Evolutionary conservation across 2,113 vertebrate genomes (phyloP).

Genomic region (Willisornis vidua): DNA sequence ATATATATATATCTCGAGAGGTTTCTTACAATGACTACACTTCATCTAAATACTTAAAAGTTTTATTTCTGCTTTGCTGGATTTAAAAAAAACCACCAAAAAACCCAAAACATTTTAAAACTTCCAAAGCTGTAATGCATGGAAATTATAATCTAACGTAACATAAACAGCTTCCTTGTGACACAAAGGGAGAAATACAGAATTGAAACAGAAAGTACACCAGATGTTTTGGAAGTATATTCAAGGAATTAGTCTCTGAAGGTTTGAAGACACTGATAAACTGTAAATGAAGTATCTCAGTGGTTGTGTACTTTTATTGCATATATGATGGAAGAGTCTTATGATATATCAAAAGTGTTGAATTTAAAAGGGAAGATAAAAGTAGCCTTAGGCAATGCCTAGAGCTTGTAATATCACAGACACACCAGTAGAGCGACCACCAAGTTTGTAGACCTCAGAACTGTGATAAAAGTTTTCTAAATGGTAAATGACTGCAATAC

Average conservation of each 20-base stretch:
- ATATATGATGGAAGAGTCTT: background rate
- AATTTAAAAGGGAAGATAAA: background rate
- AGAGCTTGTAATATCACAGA: background rate
- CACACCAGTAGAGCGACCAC: background rate
- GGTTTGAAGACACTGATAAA: background rate
- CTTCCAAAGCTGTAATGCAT: background rate
- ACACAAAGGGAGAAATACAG: background rate
- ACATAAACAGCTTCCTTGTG: background rate
- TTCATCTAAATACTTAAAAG: background rate
- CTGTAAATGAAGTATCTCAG: background rate
- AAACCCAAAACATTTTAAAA: background rate
- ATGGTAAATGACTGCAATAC: background rate
- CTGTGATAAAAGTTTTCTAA: background rate
- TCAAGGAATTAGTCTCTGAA: background rate
- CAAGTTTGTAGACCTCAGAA: background rate
- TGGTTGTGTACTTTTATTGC: background rate
- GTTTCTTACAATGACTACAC: background rate
- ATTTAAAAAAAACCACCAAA: background rate
- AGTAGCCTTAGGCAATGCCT: background rate
- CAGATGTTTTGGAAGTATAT: background rate
- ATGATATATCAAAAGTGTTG: background rate
- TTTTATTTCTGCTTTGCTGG: background rate
- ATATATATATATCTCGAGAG: background rate
- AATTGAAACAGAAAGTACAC: background rate
- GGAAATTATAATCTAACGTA: background rate